phyloP scores from a whole-genome alignment of 1,140 invertebrate genomes.

The Microplitis demolitor region DNA sequence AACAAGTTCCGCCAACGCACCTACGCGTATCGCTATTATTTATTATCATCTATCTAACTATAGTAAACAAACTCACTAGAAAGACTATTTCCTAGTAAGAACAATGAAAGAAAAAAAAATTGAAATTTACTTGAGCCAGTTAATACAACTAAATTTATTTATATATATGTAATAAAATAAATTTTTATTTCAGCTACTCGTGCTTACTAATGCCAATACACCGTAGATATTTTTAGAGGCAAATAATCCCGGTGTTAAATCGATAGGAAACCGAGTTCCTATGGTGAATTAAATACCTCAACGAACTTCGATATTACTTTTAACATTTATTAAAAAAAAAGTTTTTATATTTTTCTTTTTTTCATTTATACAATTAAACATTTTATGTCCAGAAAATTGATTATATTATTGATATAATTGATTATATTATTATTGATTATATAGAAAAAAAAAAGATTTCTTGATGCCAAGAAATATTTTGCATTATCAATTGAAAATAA shows the following conservation, averaged over 20 bases:
- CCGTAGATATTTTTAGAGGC: slow-evolving; percentile 43
- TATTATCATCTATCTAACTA: neutral
- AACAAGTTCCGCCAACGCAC: slow-evolving; percentile 10
- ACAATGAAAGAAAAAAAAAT: neutral
- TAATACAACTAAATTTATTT: neutral
- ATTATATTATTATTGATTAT: too few relatives aligned
- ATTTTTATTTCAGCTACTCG: neutral
- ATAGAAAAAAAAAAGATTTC: too few relatives aligned
- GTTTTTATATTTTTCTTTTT: neutral
- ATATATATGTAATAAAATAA: neutral
- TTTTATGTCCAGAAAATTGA: too few relatives aligned
- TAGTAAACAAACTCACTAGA: slow-evolving; percentile 6
- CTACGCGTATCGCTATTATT: slow-evolving; percentile 18
- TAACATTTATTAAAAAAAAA: neutral
- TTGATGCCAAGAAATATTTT: too few relatives aligned
- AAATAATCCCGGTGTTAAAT: slow-evolving; percentile 48
- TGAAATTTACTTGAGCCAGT: neutral
- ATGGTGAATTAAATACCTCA: slow-evolving; percentile 17
- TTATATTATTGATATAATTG: too few relatives aligned
- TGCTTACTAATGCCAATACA: neutral
- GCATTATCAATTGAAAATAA: too few relatives aligned
- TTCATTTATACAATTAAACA: too few relatives aligned
- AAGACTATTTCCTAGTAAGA: neutral
- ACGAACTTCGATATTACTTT: neutral
- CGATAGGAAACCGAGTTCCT: slow-evolving; percentile 47